These are phyloP conservation scores for Maniola jurtina DNA, from an alignment of 1,140 invertebrate genomes.

Conservation along the genomic window DNA sequence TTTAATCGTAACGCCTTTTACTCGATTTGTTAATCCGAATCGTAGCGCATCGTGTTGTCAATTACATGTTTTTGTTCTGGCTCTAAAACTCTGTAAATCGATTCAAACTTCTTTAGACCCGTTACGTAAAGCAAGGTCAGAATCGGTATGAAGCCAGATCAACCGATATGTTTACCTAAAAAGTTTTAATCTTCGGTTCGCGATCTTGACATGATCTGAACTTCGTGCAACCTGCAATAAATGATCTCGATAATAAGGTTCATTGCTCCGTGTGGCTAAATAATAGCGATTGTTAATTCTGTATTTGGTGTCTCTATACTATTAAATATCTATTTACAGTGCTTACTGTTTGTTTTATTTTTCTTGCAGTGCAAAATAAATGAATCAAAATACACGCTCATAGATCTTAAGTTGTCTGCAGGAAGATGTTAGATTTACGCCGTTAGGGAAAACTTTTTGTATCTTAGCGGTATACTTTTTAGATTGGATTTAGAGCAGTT, in stretches of 20 bases:
- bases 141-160: conserved; percentile 44
- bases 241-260: conserved; percentile 41
- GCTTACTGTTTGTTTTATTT: background rate
- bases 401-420: background rate
- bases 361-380: background rate
- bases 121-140: conserved; percentile 55
- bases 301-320: conserved; percentile 8
- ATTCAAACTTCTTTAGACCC: conserved; percentile 35
- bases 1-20: conserved; percentile 32
- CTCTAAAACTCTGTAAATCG: conserved; percentile 31
- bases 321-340: background rate
- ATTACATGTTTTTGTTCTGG: conserved; percentile 41
- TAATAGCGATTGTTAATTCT: conserved; percentile 27
- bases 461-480: background rate
- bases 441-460: background rate
- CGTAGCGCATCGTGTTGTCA: conserved; percentile 31
- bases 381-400: background rate
- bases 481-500: no score
- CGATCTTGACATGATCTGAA: conserved; percentile 61
- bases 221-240: conserved; percentile 59
- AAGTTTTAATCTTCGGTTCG: conserved; percentile 53
- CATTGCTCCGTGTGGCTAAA: conserved; percentile 35
- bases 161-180: conserved; percentile 66
- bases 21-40: conserved; percentile 36
- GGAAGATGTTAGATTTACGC: background rate